These are phyloP conservation scores for Selenia dentaria DNA, from an alignment of 2,888 invertebrate species.

Conservation along the genomic window DNA sequence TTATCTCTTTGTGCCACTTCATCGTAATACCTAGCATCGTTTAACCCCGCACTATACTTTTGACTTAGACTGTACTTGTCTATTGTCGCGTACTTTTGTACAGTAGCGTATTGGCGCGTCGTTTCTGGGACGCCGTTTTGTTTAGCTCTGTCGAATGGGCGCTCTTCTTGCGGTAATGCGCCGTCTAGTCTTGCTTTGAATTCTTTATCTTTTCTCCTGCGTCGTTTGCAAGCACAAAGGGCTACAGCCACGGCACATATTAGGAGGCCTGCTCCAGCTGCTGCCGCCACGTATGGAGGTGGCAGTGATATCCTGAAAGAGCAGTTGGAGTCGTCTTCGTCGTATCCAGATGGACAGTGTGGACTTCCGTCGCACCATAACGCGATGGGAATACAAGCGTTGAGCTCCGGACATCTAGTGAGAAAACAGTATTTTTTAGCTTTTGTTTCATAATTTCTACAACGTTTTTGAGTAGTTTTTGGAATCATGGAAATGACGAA, in stretches of 20 bases:
- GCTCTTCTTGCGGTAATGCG: constrained; percentile 83
- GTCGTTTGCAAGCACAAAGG: constrained; percentile 85
- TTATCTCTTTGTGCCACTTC: constrained; percentile 81
- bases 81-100: constrained; percentile 81
- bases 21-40: constrained; percentile 80
- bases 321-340: constrained; percentile 91
- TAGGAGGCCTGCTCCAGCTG: constrained; percentile 86
- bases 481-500: too few relatives aligned
- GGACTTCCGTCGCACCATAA: constrained; percentile 92
- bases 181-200: constrained; percentile 86
- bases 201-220: constrained; percentile 84
- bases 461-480: too few relatives aligned
- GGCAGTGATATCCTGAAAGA: constrained; percentile 88
- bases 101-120: constrained; percentile 74
- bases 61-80: constrained; percentile 83
- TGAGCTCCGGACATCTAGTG: constrained; percentile 90
- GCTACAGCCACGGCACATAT: constrained; percentile 84
- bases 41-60: constrained; percentile 80
- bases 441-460: not conserved
- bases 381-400: constrained; percentile 91
- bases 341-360: constrained; percentile 93
- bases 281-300: constrained; percentile 86
- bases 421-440: constrained; percentile 5
- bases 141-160: constrained; percentile 85
- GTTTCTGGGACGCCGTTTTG: constrained; percentile 74